phyloP scores from a whole-genome alignment of 2,888 invertebrate genomes.

The Cryptocephalus moraei region DNA sequence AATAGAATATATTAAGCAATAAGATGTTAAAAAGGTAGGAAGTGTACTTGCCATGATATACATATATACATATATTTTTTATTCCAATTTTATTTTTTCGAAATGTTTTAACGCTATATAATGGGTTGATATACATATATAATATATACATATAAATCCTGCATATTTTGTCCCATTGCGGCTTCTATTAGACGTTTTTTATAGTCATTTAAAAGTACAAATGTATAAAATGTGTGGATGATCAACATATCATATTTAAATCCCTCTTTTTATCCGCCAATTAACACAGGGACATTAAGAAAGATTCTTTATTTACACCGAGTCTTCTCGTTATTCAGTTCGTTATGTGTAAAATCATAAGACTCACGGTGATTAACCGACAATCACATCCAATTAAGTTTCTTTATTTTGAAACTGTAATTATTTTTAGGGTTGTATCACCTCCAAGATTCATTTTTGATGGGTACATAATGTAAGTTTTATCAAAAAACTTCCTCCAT shows the following conservation, averaged over 20 bases:
- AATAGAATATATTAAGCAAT: slow-evolving; percentile 17
- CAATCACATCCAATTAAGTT: too few species aligned
- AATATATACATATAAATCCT: slow-evolving; percentile 10
- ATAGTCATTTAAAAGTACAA: slow-evolving; percentile 77
- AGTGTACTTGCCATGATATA: slow-evolving; percentile 18
- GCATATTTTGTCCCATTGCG: slow-evolving; percentile 19
- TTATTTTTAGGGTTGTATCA: too few species aligned
- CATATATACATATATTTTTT: slow-evolving; percentile 16
- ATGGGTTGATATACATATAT: slow-evolving; percentile 13
- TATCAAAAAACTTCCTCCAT: too few species aligned
- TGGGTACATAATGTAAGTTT: too few species aligned
- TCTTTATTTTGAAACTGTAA: too few species aligned
- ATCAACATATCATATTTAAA: slow-evolving; percentile 30
- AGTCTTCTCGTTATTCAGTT: not conserved
- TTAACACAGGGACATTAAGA: slow-evolving; percentile 14
- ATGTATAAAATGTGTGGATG: slow-evolving; percentile 47
- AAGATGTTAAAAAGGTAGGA: slow-evolving; percentile 16
- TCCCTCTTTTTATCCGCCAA: slow-evolving; percentile 15
- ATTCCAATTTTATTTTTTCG: slow-evolving; percentile 20
- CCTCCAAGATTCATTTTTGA: too few species aligned
- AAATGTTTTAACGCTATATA: slow-evolving; percentile 15
- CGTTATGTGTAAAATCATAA: too few species aligned
- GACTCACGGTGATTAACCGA: too few species aligned
- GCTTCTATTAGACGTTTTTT: slow-evolving; percentile 38
- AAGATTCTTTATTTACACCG: not conserved